Evolutionary conservation across 1,140 invertebrate genomes (phyloP).

Genomic region (Tribolium castaneum): DNA sequence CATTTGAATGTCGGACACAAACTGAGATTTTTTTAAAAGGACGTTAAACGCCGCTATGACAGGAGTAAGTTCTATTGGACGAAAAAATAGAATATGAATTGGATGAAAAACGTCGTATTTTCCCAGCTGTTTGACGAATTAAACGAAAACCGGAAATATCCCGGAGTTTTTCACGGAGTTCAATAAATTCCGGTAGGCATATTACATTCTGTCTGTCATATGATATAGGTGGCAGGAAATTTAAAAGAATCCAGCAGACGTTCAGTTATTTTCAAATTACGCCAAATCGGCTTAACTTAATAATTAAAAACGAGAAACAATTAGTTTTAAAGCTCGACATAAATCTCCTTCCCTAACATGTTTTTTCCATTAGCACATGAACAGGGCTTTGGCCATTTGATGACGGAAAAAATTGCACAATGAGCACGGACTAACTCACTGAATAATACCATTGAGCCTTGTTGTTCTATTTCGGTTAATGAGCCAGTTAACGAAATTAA

Average conservation of each 20-base stretch:
- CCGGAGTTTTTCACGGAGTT: not conserved
- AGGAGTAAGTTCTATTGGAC: not conserved
- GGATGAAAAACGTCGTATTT: not conserved
- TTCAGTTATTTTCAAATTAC: not conserved
- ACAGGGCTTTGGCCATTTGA: not conserved
- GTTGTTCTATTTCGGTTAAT: not conserved
- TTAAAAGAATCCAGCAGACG: not conserved
- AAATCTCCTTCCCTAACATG: not conserved
- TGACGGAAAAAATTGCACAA: not conserved
- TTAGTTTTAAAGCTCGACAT: not conserved
- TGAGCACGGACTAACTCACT: not conserved
- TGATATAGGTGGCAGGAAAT: not conserved
- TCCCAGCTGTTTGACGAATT: not conserved
- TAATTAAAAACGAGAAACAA: not conserved
- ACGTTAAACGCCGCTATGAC: not conserved
- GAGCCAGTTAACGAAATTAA: not conserved
- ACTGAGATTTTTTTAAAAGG: not conserved
- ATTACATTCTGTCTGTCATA: not conserved
- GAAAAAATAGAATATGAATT: not conserved
- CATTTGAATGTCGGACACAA: not conserved
- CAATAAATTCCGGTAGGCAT: not conserved
- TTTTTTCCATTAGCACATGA: not conserved
- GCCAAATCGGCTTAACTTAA: not conserved
- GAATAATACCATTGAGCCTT: not conserved
- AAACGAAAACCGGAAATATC: not conserved